Evolutionary conservation across 2,797 vertebrate genomes (phyloP).

Genomic region (Molothrus ater): DNA sequence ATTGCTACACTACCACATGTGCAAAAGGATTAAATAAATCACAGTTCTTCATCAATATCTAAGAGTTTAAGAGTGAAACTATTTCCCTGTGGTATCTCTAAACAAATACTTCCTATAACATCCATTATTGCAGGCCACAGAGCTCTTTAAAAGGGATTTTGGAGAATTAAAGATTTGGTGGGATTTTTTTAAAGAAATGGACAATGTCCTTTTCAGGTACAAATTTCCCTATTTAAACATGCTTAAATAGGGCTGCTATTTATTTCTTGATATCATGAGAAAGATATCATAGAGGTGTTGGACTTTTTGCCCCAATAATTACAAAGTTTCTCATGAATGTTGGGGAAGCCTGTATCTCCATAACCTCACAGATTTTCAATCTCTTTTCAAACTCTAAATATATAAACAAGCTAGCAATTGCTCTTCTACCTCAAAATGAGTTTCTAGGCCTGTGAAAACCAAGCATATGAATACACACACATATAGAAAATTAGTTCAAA

Average conservation of each 20-base stretch:
- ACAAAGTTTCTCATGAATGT: background rate
- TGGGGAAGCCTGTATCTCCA: background rate
- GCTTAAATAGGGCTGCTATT: background rate
- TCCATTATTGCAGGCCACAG: background rate
- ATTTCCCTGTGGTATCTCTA: background rate
- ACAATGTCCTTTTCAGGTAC: background rate
- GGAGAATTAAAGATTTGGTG: background rate
- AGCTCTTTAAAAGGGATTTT: background rate
- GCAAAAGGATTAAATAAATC: background rate
- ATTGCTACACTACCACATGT: background rate
- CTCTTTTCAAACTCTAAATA: background rate
- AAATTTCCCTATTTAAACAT: background rate
- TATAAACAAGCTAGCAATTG: background rate
- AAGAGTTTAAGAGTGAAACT: background rate
- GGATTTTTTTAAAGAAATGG: background rate
- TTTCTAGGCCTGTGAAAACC: background rate
- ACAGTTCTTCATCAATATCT: background rate
- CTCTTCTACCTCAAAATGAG: background rate
- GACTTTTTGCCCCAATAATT: background rate
- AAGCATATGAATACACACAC: background rate
- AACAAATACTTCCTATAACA: background rate
- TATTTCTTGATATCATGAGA: background rate
- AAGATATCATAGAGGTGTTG: background rate
- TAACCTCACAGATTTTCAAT: background rate
- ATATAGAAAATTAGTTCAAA: background rate